A percentile compares a stretch with the other conserved stretches of the same genome.
These are phyloP conservation scores for Acanthopleura granulata DNA, from an alignment of 2,888 invertebrate species.

Conservation along the genomic window DNA sequence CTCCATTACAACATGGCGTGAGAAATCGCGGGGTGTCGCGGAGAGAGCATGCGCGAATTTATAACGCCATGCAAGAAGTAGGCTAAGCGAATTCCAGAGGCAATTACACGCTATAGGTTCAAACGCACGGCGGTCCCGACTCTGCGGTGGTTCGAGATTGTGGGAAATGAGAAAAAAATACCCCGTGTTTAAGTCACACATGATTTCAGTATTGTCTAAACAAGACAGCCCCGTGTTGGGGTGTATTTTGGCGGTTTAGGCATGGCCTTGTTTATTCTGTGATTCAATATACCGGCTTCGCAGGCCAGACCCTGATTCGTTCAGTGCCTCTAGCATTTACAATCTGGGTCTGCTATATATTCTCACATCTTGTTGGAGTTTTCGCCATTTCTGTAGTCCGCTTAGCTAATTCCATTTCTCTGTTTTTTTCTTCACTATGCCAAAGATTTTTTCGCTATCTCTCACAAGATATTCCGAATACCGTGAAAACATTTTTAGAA, in stretches of 20 bases:
- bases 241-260: no score
- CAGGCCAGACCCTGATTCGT: no score
- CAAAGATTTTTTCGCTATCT: slow-evolving; percentile 12
- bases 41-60: neutral
- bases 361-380: no score
- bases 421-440: neutral
- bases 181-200: no score
- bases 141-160: neutral
- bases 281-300: no score
- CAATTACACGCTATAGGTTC: neutral
- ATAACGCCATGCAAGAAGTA: slow-evolving; percentile 5
- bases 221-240: neutral
- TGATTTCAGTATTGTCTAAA: slow-evolving; percentile 5
- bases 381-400: neutral
- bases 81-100: slow-evolving; percentile 5
- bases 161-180: neutral
- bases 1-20: slow-evolving; percentile 6
- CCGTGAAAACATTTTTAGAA: neutral
- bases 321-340: no score
- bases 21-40: slow-evolving; percentile 1
- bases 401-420: neutral
- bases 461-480: neutral
- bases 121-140: no score
- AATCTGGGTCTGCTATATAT: no score
- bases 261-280: no score